These are phyloP conservation scores for Darevskia mixta DNA, from an alignment of 2,797 vertebrate species.

Conservation along the genomic window DNA sequence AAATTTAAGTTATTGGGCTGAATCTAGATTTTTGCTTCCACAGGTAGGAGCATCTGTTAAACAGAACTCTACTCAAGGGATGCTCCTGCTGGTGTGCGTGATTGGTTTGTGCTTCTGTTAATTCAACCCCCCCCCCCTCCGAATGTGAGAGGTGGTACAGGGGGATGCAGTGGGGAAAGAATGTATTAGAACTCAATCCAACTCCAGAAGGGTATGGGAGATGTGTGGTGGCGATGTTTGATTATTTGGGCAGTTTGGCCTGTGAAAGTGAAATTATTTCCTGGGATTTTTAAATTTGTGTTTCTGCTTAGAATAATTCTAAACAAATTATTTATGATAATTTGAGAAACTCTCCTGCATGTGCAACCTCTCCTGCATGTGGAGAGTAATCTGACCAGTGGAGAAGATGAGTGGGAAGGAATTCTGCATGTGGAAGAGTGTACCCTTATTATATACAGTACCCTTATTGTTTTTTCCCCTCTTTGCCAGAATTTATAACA, in stretches of 20 bases:
- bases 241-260: neutral
- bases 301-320: neutral
- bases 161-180: no score
- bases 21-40: no score
- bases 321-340: neutral
- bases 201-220: no score
- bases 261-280: neutral
- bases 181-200: no score
- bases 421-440: neutral
- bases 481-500: conserved; percentile 1
- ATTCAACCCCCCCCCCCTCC: no score
- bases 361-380: neutral
- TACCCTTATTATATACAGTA: neutral
- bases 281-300: neutral
- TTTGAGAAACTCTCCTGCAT: neutral
- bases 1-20: neutral
- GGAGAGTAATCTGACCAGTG: neutral
- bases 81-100: no score
- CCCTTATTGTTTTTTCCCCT: neutral
- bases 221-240: neutral
- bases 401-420: neutral
- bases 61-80: no score
- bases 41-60: no score
- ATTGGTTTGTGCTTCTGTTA: no score
- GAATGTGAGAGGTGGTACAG: no score